A percentile compares a stretch with the other conserved stretches of the same genome.
Evolutionary conservation across 2,797 vertebrate genomes (phyloP).

Genomic region (Aulostomus chinensis): DNA sequence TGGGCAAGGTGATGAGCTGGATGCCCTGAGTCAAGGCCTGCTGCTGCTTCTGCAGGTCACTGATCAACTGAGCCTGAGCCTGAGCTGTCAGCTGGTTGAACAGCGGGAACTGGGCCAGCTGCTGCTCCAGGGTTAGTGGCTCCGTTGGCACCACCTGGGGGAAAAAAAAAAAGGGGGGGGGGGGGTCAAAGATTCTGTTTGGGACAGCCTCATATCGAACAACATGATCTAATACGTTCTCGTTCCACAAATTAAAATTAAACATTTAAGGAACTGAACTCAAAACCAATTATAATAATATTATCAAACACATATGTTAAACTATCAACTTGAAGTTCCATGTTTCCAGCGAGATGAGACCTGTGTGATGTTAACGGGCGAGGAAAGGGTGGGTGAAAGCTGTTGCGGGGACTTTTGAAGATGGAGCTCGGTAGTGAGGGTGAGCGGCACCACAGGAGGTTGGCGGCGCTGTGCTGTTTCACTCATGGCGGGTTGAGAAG

Average conservation of each 20-base stretch:
- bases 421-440: conserved; percentile 86
- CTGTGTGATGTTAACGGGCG: conserved; percentile 89
- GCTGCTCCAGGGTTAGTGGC: conserved; percentile 91
- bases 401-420: conserved; percentile 84
- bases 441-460: conserved; percentile 83
- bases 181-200: not conserved
- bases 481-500: conserved; percentile 79
- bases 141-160: conserved; percentile 87
- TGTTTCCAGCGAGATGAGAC: conserved; percentile 56
- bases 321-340: not conserved
- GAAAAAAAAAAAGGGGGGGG: too few species aligned
- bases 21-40: conserved; percentile 81
- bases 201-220: too few species aligned
- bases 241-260: too few species aligned
- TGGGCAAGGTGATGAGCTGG: conserved; percentile 88
- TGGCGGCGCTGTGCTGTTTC: conserved; percentile 84
- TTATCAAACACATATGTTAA: not conserved
- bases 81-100: conserved; percentile 89
- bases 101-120: conserved; percentile 91
- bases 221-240: too few species aligned
- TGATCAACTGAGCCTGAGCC: conserved; percentile 79
- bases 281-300: too few species aligned
- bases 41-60: conserved; percentile 82
- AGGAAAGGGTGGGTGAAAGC: conserved; percentile 90
- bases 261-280: too few species aligned